A percentile compares a stretch with the other conserved stretches of the same genome.
These are phyloP conservation scores for Machimus rusticus DNA, from an alignment of 2,888 invertebrate species.

Conservation along the genomic window DNA sequence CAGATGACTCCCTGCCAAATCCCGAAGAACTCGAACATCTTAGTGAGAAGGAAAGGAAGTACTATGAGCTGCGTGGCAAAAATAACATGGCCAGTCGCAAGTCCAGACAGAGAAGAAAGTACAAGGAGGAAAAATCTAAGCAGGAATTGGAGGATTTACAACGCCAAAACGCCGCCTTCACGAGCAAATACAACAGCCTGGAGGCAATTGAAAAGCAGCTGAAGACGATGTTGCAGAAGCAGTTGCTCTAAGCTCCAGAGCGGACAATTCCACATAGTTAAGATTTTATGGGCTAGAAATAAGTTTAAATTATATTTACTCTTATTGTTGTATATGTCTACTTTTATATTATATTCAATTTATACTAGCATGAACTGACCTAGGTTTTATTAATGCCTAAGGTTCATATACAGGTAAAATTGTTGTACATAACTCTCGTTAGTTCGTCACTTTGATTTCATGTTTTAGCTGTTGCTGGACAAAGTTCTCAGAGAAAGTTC, in stretches of 20 bases:
- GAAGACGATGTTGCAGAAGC: background rate
- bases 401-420: background rate
- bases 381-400: background rate
- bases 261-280: background rate
- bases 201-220: background rate
- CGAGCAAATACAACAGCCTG: background rate
- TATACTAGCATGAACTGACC: background rate
- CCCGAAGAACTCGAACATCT: constrained; percentile 44
- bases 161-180: background rate
- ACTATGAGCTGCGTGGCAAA: constrained; percentile 75
- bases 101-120: constrained; percentile 76
- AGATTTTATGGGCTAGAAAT: background rate
- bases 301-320: background rate
- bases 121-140: constrained; percentile 65
- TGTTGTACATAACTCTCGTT: background rate
- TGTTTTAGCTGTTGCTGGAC: background rate
- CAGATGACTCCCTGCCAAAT: constrained; percentile 49
- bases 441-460: background rate
- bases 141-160: constrained; percentile 52
- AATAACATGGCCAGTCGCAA: constrained; percentile 82
- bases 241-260: background rate
- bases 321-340: background rate
- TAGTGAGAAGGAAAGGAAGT: constrained; percentile 66
- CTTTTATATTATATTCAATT: background rate
- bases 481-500: background rate